phyloP scores from a whole-genome alignment of 2,888 invertebrate species.

The Leuctra nigra region DNA sequence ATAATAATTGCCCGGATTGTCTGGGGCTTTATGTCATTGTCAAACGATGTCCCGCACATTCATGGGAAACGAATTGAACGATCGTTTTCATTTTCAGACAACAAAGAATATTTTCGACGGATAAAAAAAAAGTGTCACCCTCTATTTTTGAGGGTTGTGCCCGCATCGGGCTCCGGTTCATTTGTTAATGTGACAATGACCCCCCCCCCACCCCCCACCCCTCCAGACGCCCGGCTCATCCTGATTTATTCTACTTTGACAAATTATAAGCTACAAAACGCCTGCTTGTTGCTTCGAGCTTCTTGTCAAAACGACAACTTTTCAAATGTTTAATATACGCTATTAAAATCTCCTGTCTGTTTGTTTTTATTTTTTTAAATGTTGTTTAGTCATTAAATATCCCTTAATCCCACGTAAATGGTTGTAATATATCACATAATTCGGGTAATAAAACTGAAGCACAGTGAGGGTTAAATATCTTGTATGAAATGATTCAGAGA shows the following conservation, averaged over 20 bases:
- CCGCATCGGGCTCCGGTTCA: constrained; percentile 13
- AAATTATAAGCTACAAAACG: neutral
- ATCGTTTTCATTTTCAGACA: neutral
- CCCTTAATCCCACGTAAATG: too few species aligned
- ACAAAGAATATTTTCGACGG: constrained; percentile 3
- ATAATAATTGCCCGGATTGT: constrained; percentile 1
- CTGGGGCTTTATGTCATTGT: neutral
- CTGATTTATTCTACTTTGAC: constrained; percentile 6
- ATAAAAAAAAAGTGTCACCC: constrained; percentile 6
- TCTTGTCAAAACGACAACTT: too few species aligned
- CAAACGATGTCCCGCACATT: neutral
- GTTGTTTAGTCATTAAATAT: too few species aligned
- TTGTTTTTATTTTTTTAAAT: too few species aligned
- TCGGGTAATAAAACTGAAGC: too few species aligned
- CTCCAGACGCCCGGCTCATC: neutral
- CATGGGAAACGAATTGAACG: neutral
- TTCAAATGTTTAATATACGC: too few species aligned
- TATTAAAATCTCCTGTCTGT: too few species aligned
- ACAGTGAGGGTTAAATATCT: too few species aligned
- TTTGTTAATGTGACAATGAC: constrained; percentile 13
- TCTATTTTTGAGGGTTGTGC: neutral
- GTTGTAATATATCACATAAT: too few species aligned
- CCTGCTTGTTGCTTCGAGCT: neutral
- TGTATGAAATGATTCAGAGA: too few species aligned
- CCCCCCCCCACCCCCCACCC: neutral